Conservation (phyloP, 2,888 invertebrate species). For the Drosophila parthenogenetica region DNA sequence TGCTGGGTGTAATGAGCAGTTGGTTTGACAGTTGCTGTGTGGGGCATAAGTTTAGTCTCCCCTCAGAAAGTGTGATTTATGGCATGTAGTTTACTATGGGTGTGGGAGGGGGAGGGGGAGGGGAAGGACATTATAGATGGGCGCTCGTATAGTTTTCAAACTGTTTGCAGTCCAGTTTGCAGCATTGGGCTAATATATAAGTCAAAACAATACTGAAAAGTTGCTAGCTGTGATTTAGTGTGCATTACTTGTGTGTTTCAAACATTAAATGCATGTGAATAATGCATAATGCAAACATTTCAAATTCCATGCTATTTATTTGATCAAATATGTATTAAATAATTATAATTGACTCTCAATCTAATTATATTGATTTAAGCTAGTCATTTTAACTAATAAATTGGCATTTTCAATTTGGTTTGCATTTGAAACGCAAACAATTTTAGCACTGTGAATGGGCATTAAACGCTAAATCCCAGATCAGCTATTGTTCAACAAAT, state of each 20-base stretch:
- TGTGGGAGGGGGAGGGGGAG: no score
- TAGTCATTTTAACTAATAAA: background rate
- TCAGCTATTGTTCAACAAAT: conserved; percentile 30
- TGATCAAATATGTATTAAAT: conserved; percentile 10
- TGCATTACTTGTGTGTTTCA: conserved; percentile 30
- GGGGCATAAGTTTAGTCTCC: conserved; percentile 69
- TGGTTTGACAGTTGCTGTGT: conserved; percentile 75
- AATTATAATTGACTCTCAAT: conserved; percentile 13
- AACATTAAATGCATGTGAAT: conserved; percentile 31
- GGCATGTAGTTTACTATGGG: conserved; percentile 40
- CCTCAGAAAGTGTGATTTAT: conserved; percentile 69
- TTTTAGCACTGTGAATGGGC: background rate
- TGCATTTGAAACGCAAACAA: background rate
- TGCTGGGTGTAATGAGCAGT: conserved; percentile 69
- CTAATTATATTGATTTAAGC: conserved; percentile 7
- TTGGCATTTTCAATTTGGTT: background rate
- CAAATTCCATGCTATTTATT: conserved; percentile 20
- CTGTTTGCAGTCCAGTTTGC: conserved; percentile 26
- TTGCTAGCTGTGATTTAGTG: conserved; percentile 49
- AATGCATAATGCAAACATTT: conserved; percentile 29
- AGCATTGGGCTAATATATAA: conserved; percentile 52
- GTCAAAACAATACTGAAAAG: conserved; percentile 57
- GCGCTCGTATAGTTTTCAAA: conserved; percentile 38
- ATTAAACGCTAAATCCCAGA: conserved; percentile 25
- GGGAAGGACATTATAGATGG: conserved; percentile 55